phyloP scores from a whole-genome alignment of 2,113 vertebrate species.

The Dermatemys mawii region DNA sequence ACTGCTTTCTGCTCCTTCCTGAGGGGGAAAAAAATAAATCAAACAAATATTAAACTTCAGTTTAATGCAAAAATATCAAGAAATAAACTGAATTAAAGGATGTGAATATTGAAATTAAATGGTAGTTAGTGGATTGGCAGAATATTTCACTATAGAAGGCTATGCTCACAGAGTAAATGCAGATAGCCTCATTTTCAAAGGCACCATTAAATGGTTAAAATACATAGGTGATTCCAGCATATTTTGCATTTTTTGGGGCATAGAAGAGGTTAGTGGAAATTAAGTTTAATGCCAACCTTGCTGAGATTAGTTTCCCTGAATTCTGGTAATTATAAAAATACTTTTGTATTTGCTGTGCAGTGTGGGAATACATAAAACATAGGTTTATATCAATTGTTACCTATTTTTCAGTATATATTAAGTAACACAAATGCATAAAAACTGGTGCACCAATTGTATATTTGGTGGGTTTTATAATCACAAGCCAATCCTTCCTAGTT shows the following conservation, averaged over 20 bases:
- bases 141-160: slow-evolving; percentile 48
- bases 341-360: slow-evolving; percentile 57
- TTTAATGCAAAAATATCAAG: slow-evolving; percentile 68
- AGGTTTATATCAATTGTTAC: slow-evolving; percentile 39
- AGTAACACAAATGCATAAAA: slow-evolving; percentile 14
- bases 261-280: slow-evolving; percentile 68
- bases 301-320: slow-evolving; percentile 23
- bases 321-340: slow-evolving; percentile 68
- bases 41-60: slow-evolving; percentile 61
- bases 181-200: slow-evolving; percentile 51
- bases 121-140: slow-evolving; percentile 56
- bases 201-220: slow-evolving; percentile 39
- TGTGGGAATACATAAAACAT: slow-evolving; percentile 44
- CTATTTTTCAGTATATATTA: background rate
- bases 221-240: slow-evolving; percentile 45
- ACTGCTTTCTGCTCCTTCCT: slow-evolving; percentile 84
- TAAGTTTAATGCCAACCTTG: slow-evolving; percentile 26
- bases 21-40: slow-evolving; percentile 72
- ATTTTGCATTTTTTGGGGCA: slow-evolving; percentile 58
- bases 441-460: slow-evolving; percentile 32
- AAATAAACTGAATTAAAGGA: slow-evolving; percentile 70
- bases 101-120: slow-evolving; percentile 61
- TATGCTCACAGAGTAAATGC: slow-evolving; percentile 15
- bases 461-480: slow-evolving; percentile 18
- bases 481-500: slow-evolving; percentile 35